Evolutionary conservation across 2,113 vertebrate species (phyloP).

Genomic region (Dipodomys merriami): DNA sequence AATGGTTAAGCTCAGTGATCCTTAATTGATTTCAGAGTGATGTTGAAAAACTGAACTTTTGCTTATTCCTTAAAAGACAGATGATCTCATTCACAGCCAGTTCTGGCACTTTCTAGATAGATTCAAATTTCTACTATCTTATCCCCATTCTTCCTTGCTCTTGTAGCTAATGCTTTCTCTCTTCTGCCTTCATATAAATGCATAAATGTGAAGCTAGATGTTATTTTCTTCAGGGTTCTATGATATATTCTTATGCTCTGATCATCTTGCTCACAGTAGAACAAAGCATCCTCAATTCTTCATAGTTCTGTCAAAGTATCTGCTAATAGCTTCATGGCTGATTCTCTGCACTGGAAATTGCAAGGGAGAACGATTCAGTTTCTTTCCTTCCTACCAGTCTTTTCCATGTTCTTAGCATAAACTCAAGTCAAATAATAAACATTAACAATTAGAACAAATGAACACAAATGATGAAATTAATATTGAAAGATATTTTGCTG

Average conservation of each 20-base stretch:
- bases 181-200: neutral
- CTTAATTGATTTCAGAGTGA: neutral
- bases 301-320: neutral
- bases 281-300: neutral
- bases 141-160: neutral
- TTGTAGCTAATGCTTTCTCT: too few species aligned
- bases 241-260: too few species aligned
- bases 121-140: neutral
- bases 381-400: neutral
- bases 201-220: neutral
- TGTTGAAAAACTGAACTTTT: neutral
- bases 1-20: neutral
- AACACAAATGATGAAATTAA: neutral
- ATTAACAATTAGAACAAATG: neutral
- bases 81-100: neutral
- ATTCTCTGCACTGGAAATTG: neutral
- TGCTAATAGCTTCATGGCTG: neutral
- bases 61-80: neutral
- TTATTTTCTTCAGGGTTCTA: neutral
- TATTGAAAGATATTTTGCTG: neutral
- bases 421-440: neutral
- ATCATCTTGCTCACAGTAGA: neutral
- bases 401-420: neutral
- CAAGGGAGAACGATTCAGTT: neutral
- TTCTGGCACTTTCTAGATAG: neutral